A percentile compares a stretch with the other conserved stretches of the same genome.
phyloP scores from a whole-genome alignment of 2,888 invertebrate genomes.

The Euzetes globulus region DNA sequence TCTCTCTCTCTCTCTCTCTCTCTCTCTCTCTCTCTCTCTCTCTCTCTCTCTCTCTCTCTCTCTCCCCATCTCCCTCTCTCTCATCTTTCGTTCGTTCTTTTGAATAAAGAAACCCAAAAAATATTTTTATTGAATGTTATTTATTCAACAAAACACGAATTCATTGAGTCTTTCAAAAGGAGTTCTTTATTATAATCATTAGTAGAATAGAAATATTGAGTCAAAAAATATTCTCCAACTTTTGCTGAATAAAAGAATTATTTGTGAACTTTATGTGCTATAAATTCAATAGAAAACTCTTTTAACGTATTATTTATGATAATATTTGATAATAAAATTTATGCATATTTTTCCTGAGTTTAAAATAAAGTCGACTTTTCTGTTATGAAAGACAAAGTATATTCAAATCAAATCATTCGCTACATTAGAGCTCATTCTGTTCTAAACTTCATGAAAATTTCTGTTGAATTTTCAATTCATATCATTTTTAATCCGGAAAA shows the following conservation, averaged over 20 bases:
- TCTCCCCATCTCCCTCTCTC: not conserved
- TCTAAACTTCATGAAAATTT: not conserved
- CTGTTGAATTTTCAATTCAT: not conserved
- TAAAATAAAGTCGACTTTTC: too few relatives aligned
- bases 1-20: not conserved
- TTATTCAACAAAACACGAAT: not conserved
- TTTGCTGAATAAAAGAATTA: too few relatives aligned
- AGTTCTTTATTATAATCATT: too few relatives aligned
- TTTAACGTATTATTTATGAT: too few relatives aligned
- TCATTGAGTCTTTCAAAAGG: too few relatives aligned
- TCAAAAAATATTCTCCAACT: too few relatives aligned
- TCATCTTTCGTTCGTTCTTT: not conserved
- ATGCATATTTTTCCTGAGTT: too few relatives aligned
- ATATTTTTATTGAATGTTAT: not conserved
- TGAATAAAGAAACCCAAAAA: not conserved
- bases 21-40: slow-evolving; percentile 10
- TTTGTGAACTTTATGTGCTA: too few relatives aligned
- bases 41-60: not conserved
- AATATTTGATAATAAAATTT: too few relatives aligned
- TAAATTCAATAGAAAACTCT: too few relatives aligned
- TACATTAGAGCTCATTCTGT: not conserved
- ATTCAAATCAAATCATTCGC: not conserved
- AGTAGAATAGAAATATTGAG: too few relatives aligned
- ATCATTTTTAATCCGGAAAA: not conserved
- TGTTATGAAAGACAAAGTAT: too few relatives aligned